Conservation (phyloP, 2,888 invertebrate genomes). For the Catocala fraxini region DNA sequence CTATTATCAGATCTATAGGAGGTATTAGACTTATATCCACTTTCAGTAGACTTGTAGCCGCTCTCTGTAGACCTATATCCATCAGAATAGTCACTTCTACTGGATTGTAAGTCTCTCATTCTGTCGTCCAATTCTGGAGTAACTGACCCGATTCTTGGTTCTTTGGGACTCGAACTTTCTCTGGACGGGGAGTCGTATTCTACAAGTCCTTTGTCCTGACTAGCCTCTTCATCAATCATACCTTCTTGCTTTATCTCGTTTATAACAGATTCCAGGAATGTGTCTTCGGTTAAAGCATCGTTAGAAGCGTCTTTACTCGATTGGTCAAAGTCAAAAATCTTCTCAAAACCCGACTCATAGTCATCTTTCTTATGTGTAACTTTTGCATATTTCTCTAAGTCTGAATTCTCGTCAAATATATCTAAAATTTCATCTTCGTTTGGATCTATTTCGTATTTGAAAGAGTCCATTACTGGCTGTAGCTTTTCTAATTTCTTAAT, state of each 20-base stretch:
- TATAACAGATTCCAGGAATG: slow-evolving; percentile 79
- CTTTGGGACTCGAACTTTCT: slow-evolving; percentile 51
- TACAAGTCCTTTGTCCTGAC: slow-evolving; percentile 76
- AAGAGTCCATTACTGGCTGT: slow-evolving; percentile 77
- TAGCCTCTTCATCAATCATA: slow-evolving; percentile 72
- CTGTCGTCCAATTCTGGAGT: slow-evolving; percentile 76
- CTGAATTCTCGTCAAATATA: slow-evolving; percentile 67
- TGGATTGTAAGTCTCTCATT: slow-evolving; percentile 53
- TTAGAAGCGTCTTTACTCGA: slow-evolving; percentile 63
- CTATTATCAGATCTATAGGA: slow-evolving; percentile 36
- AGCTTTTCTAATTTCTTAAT: slow-evolving; percentile 65
- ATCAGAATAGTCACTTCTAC: slow-evolving; percentile 49
- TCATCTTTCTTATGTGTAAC: slow-evolving; percentile 51
- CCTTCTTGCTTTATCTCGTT: slow-evolving; percentile 80
- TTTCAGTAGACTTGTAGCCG: slow-evolving; percentile 55
- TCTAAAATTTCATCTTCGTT: slow-evolving; percentile 75
- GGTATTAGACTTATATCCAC: slow-evolving; percentile 42
- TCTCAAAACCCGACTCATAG: slow-evolving; percentile 63
- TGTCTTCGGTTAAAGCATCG: slow-evolving; percentile 74
- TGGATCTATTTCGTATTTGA: slow-evolving; percentile 79
- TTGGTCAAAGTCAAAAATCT: slow-evolving; percentile 60
- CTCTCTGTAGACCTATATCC: slow-evolving; percentile 52
- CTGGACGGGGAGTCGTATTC: slow-evolving; percentile 81
- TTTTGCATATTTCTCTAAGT: slow-evolving; percentile 61
- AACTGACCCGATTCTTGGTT: slow-evolving; percentile 56